phyloP scores from a whole-genome alignment of 1,140 invertebrate species.

The Rhagoletis zephyria region DNA sequence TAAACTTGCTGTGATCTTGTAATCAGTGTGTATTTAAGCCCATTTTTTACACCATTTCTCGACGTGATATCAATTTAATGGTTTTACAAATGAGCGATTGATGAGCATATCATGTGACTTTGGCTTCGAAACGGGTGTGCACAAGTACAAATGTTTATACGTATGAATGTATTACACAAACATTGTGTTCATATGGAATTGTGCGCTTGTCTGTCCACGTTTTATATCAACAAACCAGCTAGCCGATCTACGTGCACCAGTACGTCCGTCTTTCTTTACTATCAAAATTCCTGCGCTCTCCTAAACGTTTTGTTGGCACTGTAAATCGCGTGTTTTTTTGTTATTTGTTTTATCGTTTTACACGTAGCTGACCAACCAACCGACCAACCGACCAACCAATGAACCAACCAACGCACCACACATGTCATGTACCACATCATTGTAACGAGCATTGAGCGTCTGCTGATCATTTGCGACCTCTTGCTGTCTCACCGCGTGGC shows the following conservation, averaged over 20 bases:
- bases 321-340: not conserved
- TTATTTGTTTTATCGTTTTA: not conserved
- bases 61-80: constrained; percentile 59
- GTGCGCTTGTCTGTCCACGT: constrained; percentile 8
- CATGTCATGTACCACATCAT: constrained; percentile 39
- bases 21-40: constrained; percentile 51
- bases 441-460: constrained; percentile 41
- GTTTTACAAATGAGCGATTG: constrained; percentile 58
- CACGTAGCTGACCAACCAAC: not conserved
- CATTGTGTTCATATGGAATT: constrained; percentile 27
- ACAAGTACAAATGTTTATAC: constrained; percentile 8
- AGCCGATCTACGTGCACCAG: not conserved
- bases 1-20: constrained; percentile 54
- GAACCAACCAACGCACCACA: not conserved
- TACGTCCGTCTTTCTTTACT: not conserved
- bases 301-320: constrained; percentile 22
- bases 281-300: not conserved
- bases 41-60: constrained; percentile 55
- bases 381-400: not conserved
- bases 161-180: not conserved
- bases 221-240: not conserved
- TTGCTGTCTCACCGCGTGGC: constrained; percentile 37
- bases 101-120: constrained; percentile 57
- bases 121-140: not conserved
- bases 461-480: constrained; percentile 43